Evolutionary conservation across 2,888 invertebrate species (phyloP), one percentile per base, ranked within the genome.

Genomic region (Polyommatus icarus): DNA sequence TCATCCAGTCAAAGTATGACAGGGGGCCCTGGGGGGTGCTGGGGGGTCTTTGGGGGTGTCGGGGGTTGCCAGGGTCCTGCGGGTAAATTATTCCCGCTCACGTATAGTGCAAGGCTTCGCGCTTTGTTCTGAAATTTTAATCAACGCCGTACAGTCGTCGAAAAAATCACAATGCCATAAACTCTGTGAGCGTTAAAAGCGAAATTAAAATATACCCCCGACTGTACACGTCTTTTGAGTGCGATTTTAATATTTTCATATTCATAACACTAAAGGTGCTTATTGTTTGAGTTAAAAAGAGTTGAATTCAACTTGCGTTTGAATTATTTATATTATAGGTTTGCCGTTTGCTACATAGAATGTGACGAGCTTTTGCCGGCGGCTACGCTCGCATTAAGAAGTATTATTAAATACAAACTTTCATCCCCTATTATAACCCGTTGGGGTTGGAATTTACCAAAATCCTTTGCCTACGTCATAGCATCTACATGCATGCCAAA

Each of bases 91-190:
- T 93, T 91, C 93, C 84, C 81, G 85, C 90, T 87, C 93, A 93
- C 93, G 93, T 90, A 85, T 85, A 82, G 75, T 83, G 84, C 84
- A 54, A 84, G 83, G 89, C 89, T 90, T 88, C 87, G 80, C 83
- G 87, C 88, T 89, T 91, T 90, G 90, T 89, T 85, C 86, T 88
- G 88, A 90, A 91, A 89, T 92, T 92, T 91, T 93, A 93, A 93
- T 92, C 90, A 90, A 84, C 82, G 78, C 81, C 81, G 80, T 80
- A 83, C 80, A 79, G 78, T 78, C 76, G 76, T 78, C 79, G 80
- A 81, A 76, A 79, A 80, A 80, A 80, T 79, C 77, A 81, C 79
- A 81, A 79, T 71, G 77, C 78, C 79, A 80, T 80, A 80, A 81
- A 79, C 80, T 81, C 79, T 79, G 77, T 75, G 78, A 76, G 77